These are phyloP conservation scores for Piezodorus guildinii DNA, from an alignment of 1,140 invertebrate genomes.

Conservation along the genomic window DNA sequence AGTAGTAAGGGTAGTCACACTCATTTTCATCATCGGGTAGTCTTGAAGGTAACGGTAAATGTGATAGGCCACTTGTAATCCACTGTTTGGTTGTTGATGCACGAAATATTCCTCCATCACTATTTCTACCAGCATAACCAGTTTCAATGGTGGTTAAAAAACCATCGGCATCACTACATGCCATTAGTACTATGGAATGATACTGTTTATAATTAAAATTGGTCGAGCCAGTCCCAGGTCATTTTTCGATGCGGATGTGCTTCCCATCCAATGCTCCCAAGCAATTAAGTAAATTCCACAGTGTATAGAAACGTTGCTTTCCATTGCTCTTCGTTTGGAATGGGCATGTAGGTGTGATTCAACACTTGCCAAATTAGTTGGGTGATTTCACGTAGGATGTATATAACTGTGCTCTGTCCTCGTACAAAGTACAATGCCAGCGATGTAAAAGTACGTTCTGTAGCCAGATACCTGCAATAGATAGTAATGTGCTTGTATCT, in stretches of 20 bases:
- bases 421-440: conserved; percentile 15
- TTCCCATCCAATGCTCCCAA: conserved; percentile 39
- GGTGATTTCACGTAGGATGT: conserved; percentile 19
- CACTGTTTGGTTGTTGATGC: background rate
- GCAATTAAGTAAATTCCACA: conserved; percentile 34
- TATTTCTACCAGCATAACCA: conserved; percentile 30
- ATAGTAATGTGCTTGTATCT: no score
- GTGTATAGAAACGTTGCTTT: conserved; percentile 20
- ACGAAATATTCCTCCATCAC: conserved; percentile 32
- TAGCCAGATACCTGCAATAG: conserved; percentile 20
- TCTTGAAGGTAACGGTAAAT: conserved; percentile 25
- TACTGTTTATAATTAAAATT: conserved; percentile 38
- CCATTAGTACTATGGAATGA: conserved; percentile 31
- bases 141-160: conserved; percentile 32
- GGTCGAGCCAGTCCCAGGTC: conserved; percentile 33
- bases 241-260: conserved; percentile 36
- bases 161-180: conserved; percentile 32
- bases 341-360: conserved; percentile 20
- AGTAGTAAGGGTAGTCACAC: conserved; percentile 25
- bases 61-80: background rate
- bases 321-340: conserved; percentile 26
- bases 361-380: conserved; percentile 21
- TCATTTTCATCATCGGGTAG: conserved; percentile 24
- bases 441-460: conserved; percentile 9
- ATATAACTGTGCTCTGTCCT: conserved; percentile 17